phyloP scores from a whole-genome alignment of 2,888 invertebrate species.

The Macaria notata region DNA sequence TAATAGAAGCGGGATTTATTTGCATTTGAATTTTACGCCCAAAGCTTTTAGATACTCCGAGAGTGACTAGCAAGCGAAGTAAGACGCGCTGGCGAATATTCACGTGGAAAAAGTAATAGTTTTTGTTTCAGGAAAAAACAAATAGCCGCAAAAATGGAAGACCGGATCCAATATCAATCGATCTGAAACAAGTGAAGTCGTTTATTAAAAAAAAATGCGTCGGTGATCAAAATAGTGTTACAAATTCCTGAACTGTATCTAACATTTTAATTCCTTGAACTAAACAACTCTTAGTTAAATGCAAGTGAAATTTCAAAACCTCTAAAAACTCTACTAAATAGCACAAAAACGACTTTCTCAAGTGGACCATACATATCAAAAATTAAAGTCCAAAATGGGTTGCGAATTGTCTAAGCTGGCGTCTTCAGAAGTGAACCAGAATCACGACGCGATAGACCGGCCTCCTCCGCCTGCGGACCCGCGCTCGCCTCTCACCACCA shows the following conservation, averaged over 20 bases:
- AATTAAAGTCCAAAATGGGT: constrained; percentile 80
- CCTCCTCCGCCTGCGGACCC: constrained; percentile 88
- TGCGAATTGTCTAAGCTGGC: constrained; percentile 89
- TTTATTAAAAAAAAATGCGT: too few relatives aligned
- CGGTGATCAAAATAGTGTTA: too few relatives aligned
- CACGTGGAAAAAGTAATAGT: too few relatives aligned
- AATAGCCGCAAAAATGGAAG: constrained; percentile 5
- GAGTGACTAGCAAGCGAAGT: constrained; percentile 11
- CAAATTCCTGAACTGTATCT: not conserved
- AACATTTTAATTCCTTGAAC: too few relatives aligned
- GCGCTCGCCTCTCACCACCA: constrained; percentile 89
- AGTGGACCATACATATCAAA: not conserved
- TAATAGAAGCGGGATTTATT: constrained; percentile 46
- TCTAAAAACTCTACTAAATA: too few relatives aligned
- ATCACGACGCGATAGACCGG: constrained; percentile 74
- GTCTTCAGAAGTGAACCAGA: constrained; percentile 65
- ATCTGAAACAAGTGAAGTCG: not conserved
- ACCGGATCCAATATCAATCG: not conserved
- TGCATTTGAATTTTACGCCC: constrained; percentile 45
- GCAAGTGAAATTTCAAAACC: not conserved
- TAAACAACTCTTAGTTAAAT: too few relatives aligned
- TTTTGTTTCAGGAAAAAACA: too few relatives aligned
- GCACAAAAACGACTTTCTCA: not conserved
- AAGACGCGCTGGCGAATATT: not conserved
- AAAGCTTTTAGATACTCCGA: constrained; percentile 41